Conservation (phyloP, 2,797 vertebrate genomes). For the Falco biarmicus region DNA sequence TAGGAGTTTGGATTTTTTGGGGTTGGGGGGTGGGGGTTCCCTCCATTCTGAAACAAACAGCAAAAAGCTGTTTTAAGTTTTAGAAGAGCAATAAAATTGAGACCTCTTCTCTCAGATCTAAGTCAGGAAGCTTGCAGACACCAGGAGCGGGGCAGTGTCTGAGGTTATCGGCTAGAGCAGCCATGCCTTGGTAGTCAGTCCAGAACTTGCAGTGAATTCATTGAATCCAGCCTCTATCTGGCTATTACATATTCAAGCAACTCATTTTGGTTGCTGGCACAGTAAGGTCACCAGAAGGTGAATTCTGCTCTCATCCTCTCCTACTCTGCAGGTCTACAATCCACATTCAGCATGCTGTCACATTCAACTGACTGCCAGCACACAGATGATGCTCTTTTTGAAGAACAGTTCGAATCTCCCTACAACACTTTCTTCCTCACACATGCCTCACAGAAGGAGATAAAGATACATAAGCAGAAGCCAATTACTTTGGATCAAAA, state of each 20-base stretch:
- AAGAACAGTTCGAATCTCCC: not conserved
- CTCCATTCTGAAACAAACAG: not conserved
- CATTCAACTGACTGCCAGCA: not conserved
- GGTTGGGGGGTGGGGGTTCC: too few species aligned
- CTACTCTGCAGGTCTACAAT: not conserved
- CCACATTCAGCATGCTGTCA: not conserved
- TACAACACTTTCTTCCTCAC: not conserved
- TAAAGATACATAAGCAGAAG: not conserved
- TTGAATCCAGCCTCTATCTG: not conserved
- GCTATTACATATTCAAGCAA: not conserved
- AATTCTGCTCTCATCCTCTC: not conserved
- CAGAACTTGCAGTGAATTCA: not conserved
- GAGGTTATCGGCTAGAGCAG: not conserved
- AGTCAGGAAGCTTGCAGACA: not conserved
- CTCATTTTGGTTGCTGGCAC: not conserved
- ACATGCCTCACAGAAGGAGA: not conserved
- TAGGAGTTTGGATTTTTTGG: not conserved
- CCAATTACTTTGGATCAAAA: not conserved
- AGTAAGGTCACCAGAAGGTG: not conserved
- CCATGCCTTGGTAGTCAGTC: not conserved
- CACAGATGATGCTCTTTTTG: not conserved
- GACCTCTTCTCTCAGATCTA: not conserved
- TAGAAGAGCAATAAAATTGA: not conserved
- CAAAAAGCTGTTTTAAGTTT: not conserved
- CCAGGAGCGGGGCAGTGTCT: rapidly evolving